Evolutionary conservation across 1,140 invertebrate species (phyloP), one percentile per base, ranked within the genome.

Genomic region (Drosophila azteca): DNA sequence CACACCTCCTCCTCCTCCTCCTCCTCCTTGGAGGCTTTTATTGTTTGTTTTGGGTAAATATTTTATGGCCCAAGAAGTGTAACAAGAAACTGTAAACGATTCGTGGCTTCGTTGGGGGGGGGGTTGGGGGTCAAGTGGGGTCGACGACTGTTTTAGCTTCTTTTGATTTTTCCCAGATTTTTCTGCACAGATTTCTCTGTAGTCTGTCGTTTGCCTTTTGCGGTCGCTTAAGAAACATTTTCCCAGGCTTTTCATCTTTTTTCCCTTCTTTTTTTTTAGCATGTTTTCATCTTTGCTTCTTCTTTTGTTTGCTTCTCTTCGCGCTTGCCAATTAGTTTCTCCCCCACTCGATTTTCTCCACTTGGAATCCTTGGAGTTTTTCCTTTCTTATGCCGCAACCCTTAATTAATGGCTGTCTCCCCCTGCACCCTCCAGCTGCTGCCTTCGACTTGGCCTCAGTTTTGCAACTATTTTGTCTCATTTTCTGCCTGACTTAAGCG

Each of bases 401-500:
- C 79, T 79, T 88, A 88, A 88, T 83, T 83, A 88, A 79, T 60
- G 66, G 72, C 64, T 64, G 29, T 3, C 31, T 2, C 35, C 8
- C 3, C 9, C 35, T 15, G 60, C 63, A 64, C 71, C 45, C 48
- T 46, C 53, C 46, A 45, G 50, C 66, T 64, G 54, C 49, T 57
- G 35, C 41, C 51, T 50, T 26, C 24, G 55, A 46, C 17, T 39
- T 44, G 43, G 46, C 29, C 63, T 59, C 31, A 80, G 66, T 90
- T 85, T 39, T 45, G 9, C 66, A 91, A 91, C 90, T 91, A 91
- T 91, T 91, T 88, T 75, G 80, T 82, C 74, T 91, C 77, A 91
- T 90, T 91, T 91, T 79, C 83, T 76, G 90, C 72, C 81, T 90
- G 90, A 91, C 81, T 90, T 84, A 87, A 90, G 90, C 79, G 72